Conservation (phyloP, 2,888 invertebrate genomes). For the Synanthedon myopaeformis region DNA sequence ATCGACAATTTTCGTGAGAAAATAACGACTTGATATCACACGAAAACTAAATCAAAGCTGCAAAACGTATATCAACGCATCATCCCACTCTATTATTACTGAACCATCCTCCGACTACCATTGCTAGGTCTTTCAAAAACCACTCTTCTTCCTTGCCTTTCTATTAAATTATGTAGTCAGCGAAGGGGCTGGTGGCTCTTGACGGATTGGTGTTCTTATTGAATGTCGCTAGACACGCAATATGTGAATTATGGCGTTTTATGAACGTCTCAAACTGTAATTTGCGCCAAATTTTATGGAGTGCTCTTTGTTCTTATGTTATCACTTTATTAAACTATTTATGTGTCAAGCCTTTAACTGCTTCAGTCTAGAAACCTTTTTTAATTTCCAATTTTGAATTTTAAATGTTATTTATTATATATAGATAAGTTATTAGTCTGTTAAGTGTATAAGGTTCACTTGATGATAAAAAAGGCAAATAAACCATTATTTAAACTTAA, state of each 20-base stretch:
- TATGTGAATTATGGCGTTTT: constrained; percentile 49
- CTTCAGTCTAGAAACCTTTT: too few species aligned
- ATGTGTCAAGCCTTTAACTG: not conserved
- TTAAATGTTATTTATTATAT: too few species aligned
- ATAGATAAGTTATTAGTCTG: too few species aligned
- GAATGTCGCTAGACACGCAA: constrained; percentile 40
- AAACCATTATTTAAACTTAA: too few species aligned
- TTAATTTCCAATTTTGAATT: too few species aligned
- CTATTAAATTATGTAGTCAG: constrained; percentile 2
- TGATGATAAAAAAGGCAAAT: too few species aligned
- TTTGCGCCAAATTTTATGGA: constrained; percentile 5
- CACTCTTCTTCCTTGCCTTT: not conserved
- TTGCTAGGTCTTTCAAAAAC: constrained; percentile 10
- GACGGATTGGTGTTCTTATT: not conserved
- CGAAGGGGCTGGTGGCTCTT: constrained; percentile 1
- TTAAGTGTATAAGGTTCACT: too few species aligned
- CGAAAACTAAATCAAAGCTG: constrained; percentile 17
- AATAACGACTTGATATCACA: not conserved
- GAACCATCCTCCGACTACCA: constrained; percentile 12
- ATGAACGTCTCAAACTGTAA: constrained; percentile 23
- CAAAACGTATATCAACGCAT: constrained; percentile 14
- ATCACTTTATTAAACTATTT: not conserved
- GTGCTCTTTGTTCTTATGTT: constrained; percentile 2
- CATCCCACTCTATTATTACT: constrained; percentile 18
- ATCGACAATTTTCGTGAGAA: not conserved